Percentiles rank a stretch among this genome's conserved stretches.
These are phyloP conservation scores for Perognathus longimembris DNA, from an alignment of 2,113 vertebrate genomes.

Conservation along the genomic window DNA sequence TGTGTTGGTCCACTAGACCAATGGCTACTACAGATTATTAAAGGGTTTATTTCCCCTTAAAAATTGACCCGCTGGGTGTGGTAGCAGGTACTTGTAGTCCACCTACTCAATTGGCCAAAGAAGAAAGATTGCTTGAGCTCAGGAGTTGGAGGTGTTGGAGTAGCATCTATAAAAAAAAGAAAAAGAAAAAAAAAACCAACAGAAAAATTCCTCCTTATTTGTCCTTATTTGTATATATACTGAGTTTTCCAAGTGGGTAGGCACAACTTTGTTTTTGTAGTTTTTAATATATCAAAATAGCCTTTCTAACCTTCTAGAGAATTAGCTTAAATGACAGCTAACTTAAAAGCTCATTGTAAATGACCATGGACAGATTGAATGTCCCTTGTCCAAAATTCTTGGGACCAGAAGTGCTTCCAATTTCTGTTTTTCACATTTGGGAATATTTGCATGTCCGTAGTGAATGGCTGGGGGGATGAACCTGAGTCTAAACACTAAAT, in stretches of 20 bases:
- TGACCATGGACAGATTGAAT: background rate
- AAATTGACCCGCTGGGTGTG: background rate
- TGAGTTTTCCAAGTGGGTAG: constrained; percentile 32
- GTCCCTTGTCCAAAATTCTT: background rate
- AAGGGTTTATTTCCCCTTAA: background rate
- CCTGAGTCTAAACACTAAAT: background rate
- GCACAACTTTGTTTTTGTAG: constrained; percentile 40
- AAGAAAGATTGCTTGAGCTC: background rate
- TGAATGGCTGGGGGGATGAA: background rate
- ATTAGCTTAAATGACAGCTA: background rate
- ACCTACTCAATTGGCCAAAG: background rate
- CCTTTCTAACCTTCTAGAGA: background rate
- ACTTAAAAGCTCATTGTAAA: background rate
- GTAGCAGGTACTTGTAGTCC: background rate
- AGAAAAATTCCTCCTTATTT: background rate
- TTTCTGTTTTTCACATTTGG: background rate
- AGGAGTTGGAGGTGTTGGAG: background rate
- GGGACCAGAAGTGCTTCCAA: background rate
- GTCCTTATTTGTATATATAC: background rate
- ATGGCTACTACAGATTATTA: background rate
- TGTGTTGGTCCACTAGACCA: background rate
- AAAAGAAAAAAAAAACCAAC: background rate
- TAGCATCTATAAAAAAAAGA: background rate
- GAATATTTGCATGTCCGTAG: background rate
- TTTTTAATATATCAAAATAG: background rate